phyloP scores from a whole-genome alignment of 2,888 invertebrate species.

The Acronicta alni region DNA sequence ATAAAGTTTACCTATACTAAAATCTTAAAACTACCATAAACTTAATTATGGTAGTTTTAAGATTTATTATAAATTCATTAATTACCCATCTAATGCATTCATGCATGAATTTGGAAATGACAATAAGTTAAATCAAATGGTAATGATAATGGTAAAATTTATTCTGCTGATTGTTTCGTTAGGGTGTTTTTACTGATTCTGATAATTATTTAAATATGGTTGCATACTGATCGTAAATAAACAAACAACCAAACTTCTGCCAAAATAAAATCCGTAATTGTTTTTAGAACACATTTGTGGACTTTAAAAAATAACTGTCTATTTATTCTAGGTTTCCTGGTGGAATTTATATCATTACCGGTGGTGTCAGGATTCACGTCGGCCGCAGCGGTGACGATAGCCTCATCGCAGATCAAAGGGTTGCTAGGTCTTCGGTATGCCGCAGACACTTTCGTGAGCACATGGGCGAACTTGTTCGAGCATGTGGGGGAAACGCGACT shows the following conservation, averaged over 20 bases:
- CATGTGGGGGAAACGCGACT: conserved; percentile 88
- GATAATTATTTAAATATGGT: too few relatives aligned
- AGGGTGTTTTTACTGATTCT: background rate
- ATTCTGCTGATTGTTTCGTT: background rate
- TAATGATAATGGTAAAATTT: background rate
- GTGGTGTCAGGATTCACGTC: conserved; percentile 94
- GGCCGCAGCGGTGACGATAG: conserved; percentile 93
- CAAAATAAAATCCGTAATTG: too few relatives aligned
- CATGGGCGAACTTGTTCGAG: conserved; percentile 88
- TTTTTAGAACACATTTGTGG: too few relatives aligned
- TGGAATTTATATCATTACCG: conserved; percentile 93
- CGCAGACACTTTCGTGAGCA: conserved; percentile 90
- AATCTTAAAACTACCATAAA: too few relatives aligned
- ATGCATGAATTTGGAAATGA: background rate
- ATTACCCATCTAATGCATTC: too few relatives aligned
- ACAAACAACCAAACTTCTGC: too few relatives aligned
- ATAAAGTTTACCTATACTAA: too few relatives aligned
- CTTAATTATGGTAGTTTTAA: too few relatives aligned
- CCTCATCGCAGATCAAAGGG: conserved; percentile 92
- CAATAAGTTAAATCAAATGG: background rate
- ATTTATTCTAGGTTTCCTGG: conserved; percentile 90
- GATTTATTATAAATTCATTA: too few relatives aligned
- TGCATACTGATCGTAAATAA: too few relatives aligned
- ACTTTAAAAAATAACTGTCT: too few relatives aligned
- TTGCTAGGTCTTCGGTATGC: conserved; percentile 90